Evolutionary conservation across 2,797 vertebrate genomes (phyloP), one percentile per base, ranked within the genome.

Genomic region (Botia kubotai): DNA sequence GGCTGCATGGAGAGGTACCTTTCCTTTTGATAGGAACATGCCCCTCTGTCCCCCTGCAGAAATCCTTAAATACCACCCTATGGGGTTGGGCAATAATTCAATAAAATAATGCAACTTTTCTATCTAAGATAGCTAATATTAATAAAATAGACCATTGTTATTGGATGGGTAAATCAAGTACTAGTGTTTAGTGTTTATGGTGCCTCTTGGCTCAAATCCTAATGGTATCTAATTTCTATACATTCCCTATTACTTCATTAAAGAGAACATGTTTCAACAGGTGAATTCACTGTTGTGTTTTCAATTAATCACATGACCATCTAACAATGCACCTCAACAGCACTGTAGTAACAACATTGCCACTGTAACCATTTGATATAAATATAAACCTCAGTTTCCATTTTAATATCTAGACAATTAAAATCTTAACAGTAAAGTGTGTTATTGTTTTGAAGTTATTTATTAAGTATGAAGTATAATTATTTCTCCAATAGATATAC

Each of bases 21-120:
- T 74, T 50, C 70, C 77, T 86, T 86, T 88, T 87, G 77, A 88
- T 69, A 81, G 67, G 60, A 90, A 89, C 87, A 90, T 88, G 87
- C 80, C 87, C 87, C 81, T 67, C 79, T 53, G 82, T 75, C 82
- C 82, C 86, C 83, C 82, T 69, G 68, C 52, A 50, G 36, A 80
- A 80, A 79, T 80, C 81, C 81, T 70, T 82, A 84, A 83, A 85
- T 76, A 72, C 86, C 85, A 86, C 84, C 86, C 82, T 82, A 75
- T 77, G 78, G 74, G 23, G 39, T 62, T 55, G 80, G 72, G 58
- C 29, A 72, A 21, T 60, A 79, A 67, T 73, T 69, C 19, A 46
- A 21, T 65, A 36, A 7, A 33, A 65, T 39, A 65, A 36, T 65
- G 2, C 1, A 65, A 36, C 26, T 33, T 26, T 26, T 26, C 23